Base-by-base conservation (phyloP, 1,140 invertebrate species). In the Cyphomyrmex costatus region DNA sequence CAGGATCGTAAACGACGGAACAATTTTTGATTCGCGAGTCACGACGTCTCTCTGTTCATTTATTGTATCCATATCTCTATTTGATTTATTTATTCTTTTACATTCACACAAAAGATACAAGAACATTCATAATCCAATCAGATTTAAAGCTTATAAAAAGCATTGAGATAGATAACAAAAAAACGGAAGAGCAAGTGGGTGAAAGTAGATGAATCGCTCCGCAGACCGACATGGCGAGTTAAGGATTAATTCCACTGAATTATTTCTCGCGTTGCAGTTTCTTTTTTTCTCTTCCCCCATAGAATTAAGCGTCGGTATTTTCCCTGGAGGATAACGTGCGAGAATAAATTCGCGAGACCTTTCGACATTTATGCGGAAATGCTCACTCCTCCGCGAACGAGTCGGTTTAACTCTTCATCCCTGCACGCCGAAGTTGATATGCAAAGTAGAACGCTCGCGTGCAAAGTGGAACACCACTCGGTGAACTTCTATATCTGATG, bases 291-390 rank as follows among this genome's bases (percentile, higher is more conserved):
- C 1, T 1, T 21, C 58, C 7, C 70, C 24, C 19, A 68, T 36
- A 65, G 53, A 86, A 86, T 76, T 88, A 89, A 88, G 66, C 77
- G 27, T 33, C 19, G 46, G 0, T 24, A 71, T 88, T 51, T 74
- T 77, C 56, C 84, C 6, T 27, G 12, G 14, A 27, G 61, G 76
- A 80, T 84, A 80, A 79, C 33, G 19, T 36, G 56, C n/a, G 30
- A 83, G 61, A 83, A 83, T 49, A 83, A 53, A 91, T 86, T 90
- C 78, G 85, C 89, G 49, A 56, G 66, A 61, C 60, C 65, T 73
- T 90, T 90, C 82, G 82, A 88, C 89, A 77, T 88, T 83, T 79
- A 82, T 84, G 65, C 63, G 80, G 51, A 82, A 88, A 90, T 56
- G 51, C 49, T 77, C 71, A 74, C 68, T 83, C 33, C 53, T 27